A percentile compares a stretch with the other conserved stretches of the same genome.
Conservation (phyloP, 1,140 invertebrate species). For the Drosophila pseudoananassae region DNA sequence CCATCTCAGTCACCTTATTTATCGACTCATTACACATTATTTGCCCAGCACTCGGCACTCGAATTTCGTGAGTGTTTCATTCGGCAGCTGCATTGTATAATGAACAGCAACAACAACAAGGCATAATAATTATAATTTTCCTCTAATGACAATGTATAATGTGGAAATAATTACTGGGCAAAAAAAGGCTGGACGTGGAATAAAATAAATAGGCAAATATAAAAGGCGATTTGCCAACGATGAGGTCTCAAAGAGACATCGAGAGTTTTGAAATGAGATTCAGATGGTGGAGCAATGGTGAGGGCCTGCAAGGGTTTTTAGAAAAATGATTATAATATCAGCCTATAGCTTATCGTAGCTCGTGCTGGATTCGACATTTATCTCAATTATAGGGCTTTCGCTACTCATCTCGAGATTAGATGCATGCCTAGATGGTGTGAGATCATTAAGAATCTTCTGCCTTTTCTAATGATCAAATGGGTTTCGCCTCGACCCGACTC, state of each 20-base stretch:
- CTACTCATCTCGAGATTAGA: constrained; percentile 39
- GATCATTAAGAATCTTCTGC: constrained; percentile 38
- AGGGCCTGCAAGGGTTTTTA: no score
- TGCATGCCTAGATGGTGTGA: constrained; percentile 33
- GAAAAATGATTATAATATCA: no score
- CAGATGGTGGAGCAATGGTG: neutral
- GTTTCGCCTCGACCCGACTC: neutral
- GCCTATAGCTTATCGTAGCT: neutral
- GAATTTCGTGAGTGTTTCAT: constrained; percentile 26
- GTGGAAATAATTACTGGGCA: constrained; percentile 40
- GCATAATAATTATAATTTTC: constrained; percentile 21
- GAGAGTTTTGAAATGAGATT: neutral
- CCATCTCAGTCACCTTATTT: constrained; percentile 22
- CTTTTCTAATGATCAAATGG: neutral
- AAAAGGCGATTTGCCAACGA: constrained; percentile 13
- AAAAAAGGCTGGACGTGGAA: constrained; percentile 8
- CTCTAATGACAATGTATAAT: constrained; percentile 44
- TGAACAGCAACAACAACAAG: constrained; percentile 7
- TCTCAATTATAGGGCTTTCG: constrained; percentile 42
- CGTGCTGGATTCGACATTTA: constrained; percentile 20
- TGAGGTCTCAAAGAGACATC: neutral
- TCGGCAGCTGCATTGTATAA: constrained; percentile 34
- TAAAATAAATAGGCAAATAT: constrained; percentile 9
- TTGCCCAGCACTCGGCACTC: constrained; percentile 21
- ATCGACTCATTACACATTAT: constrained; percentile 44